Base-by-base conservation (phyloP, 2,113 vertebrate genomes). In the Prionailurus bengalensis region DNA sequence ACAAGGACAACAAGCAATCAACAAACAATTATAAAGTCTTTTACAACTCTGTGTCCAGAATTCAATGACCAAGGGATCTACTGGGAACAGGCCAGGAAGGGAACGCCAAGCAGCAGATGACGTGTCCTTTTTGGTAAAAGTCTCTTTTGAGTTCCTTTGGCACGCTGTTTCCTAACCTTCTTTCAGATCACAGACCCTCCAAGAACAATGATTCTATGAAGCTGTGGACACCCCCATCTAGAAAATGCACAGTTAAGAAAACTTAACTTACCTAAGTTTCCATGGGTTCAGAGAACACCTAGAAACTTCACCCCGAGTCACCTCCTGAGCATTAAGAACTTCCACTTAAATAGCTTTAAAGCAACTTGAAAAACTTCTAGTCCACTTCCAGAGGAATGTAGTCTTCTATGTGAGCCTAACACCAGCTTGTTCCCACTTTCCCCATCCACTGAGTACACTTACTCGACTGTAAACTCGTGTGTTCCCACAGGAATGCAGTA, bases 401-500 rank as follows among this genome's bases (percentile, higher is more conserved):
- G 14, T 53, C 68, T 21, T 9, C 25, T 2, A 12, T n/a, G 4
- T 55, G 39, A 51, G 27, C 31, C 23, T 16, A 7, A 6, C 0
- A 5, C 31, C 39, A 9, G 55, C 25, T 14, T 12, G 11, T 29
- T 4, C 4, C 61, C 29, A 2, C 1, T 19, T 19, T 11, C 13
- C 55, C 51, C 16, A 0, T 16, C 17, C 51, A 63, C 9, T 0
- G 31, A 78, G 68, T 63, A 81, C 78, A 99, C 99, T 88, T 98
- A 99, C 99, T 99, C 99, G 36, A 99, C 99, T 0, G 99, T 99
- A 98, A 99, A 99, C 97, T 99, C 99, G 0, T 99, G 99, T 0
- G 99, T 99, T 63, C 99, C 99, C 94, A 99, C 99, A 0, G 99
- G 99, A 98, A 99, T 99, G 98, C 99, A 99, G 98, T 99, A 99